A percentile compares a stretch with the other conserved stretches of the same genome.
phyloP scores from a whole-genome alignment of 2,797 vertebrate genomes.

The Cyclopterus lumpus region DNA sequence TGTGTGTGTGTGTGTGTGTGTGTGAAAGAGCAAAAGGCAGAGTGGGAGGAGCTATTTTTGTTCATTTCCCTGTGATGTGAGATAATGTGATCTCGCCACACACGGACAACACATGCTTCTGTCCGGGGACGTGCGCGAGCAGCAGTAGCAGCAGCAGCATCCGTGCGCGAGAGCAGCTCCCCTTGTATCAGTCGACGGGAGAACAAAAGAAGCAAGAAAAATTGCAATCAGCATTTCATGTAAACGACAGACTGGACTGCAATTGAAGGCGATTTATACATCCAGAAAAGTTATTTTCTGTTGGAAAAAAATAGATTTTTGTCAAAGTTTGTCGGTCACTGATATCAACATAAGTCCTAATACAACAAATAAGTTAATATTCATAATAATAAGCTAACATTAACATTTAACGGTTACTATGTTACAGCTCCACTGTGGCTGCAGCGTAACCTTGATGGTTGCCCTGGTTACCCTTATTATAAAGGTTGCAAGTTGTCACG shows the following conservation, averaged over 20 bases:
- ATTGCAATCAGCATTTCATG: not conserved
- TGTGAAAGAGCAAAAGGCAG: slow-evolving; percentile 53
- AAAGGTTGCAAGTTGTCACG: not conserved
- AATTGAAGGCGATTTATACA: not conserved
- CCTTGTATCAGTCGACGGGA: not conserved
- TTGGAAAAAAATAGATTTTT: not conserved
- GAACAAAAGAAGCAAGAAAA: not conserved
- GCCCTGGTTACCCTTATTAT: not conserved
- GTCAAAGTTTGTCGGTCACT: not conserved
- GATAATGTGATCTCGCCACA: slow-evolving; percentile 72
- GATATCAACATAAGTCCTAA: not conserved
- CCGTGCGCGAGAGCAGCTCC: not conserved
- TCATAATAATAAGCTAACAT: not conserved
- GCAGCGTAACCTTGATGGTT: not conserved
- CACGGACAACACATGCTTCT: slow-evolving; percentile 56
- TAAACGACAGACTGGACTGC: not conserved
- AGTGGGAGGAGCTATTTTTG: slow-evolving; percentile 71
- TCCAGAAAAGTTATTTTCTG: not conserved
- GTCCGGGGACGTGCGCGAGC: slow-evolving; percentile 38
- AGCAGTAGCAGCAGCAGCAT: slow-evolving; percentile 19
- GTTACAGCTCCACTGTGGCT: not conserved
- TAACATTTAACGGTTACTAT: not conserved
- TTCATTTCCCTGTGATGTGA: slow-evolving; percentile 73
- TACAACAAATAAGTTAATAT: no score
- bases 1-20: no score